A percentile compares a stretch with the other conserved stretches of the same genome.
Evolutionary conservation across 1,140 invertebrate genomes (phyloP).

Genomic region (Polyergus mexicanus): DNA sequence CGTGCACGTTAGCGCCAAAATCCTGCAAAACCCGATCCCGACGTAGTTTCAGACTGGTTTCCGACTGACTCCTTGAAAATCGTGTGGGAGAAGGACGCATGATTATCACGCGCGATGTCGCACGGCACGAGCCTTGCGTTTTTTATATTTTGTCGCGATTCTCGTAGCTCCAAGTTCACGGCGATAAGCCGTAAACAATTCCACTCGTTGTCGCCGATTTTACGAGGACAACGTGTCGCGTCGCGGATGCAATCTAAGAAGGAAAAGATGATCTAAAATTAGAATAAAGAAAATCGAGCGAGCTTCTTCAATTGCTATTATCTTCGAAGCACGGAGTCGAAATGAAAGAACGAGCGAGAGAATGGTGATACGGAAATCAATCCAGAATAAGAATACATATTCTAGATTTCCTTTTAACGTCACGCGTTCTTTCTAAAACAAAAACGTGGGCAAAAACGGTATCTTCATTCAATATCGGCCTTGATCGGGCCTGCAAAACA

Average conservation of each 20-base stretch:
- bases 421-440: constrained; percentile 24
- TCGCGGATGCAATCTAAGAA: neutral
- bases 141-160: constrained; percentile 40
- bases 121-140: constrained; percentile 46
- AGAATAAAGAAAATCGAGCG: neutral
- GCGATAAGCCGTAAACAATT: constrained; percentile 38
- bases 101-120: constrained; percentile 49
- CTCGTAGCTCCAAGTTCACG: neutral
- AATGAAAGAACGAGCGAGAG: neutral
- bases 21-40: constrained; percentile 71
- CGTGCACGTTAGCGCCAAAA: constrained; percentile 69
- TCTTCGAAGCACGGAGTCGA: neutral
- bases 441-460: constrained; percentile 3
- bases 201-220: constrained; percentile 9
- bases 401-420: neutral
- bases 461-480: neutral
- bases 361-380: neutral
- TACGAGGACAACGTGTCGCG: constrained; percentile 28
- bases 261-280: neutral
- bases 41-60: constrained; percentile 45
- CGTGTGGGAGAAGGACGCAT: constrained; percentile 43
- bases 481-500: constrained; percentile 43
- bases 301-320: neutral
- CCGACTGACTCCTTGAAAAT: constrained; percentile 16
- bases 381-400: neutral